A percentile compares a stretch with the other conserved stretches of the same genome.
These are phyloP conservation scores for Coelogynopora nodosa DNA, from an alignment of 2,888 invertebrate species.

Conservation along the genomic window DNA sequence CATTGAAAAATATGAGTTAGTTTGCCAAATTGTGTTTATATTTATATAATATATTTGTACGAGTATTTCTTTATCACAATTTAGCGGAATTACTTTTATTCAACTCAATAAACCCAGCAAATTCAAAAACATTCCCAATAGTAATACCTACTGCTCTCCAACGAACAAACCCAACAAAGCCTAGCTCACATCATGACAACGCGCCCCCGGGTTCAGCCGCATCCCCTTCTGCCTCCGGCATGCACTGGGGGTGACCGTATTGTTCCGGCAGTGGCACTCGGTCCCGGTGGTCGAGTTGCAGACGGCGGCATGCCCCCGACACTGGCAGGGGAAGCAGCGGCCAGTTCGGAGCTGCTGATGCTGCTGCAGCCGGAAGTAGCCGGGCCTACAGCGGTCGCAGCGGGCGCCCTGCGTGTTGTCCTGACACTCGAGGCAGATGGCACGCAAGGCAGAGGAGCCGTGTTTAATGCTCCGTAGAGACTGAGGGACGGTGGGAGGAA, in stretches of 20 bases:
- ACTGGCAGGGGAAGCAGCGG: constrained; percentile 68
- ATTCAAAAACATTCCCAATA: too few relatives aligned
- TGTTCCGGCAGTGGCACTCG: constrained; percentile 88
- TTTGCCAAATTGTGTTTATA: too few relatives aligned
- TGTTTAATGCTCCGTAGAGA: constrained; percentile 44
- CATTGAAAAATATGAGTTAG: too few relatives aligned
- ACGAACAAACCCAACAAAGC: too few relatives aligned
- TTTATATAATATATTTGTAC: too few relatives aligned
- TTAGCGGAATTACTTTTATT: too few relatives aligned
- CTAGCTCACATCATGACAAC: not conserved
- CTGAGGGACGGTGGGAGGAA: too few relatives aligned
- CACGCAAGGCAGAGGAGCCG: not conserved
- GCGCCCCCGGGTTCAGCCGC: not conserved
- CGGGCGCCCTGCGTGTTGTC: constrained; percentile 52
- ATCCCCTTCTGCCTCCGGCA: too few relatives aligned
- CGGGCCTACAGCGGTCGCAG: constrained; percentile 64
- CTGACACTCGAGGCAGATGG: not conserved
- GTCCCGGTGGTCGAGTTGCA: constrained; percentile 85
- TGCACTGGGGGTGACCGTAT: constrained; percentile 73
- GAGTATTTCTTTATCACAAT: too few relatives aligned
- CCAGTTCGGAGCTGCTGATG: constrained; percentile 68
- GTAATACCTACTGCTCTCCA: too few relatives aligned
- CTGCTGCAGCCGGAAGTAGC: constrained; percentile 67
- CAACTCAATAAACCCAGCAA: too few relatives aligned
- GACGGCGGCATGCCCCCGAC: constrained; percentile 85